Conservation (phyloP, 2,888 invertebrate genomes). For the Caenorhabditis auriculariae region DNA sequence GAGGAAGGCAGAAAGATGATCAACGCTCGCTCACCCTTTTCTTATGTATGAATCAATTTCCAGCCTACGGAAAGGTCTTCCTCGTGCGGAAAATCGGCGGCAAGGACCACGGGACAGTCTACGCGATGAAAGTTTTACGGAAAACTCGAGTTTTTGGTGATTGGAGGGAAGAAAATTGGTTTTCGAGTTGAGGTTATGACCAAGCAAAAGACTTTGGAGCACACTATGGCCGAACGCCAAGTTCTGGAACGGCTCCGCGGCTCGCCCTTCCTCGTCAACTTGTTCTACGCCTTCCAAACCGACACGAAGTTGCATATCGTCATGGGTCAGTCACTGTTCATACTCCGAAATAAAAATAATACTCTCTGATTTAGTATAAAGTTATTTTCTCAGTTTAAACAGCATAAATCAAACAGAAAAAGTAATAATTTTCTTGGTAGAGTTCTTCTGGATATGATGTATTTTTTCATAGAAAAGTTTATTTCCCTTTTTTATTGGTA, state of each 20-base stretch:
- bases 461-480: no score
- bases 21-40: not conserved
- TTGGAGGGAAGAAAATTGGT: not conserved
- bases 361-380: no score
- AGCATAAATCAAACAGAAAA: constrained; percentile 1
- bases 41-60: no score
- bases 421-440: not conserved
- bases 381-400: not conserved
- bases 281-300: constrained; percentile 97
- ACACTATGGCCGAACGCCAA: constrained; percentile 86
- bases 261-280: constrained; percentile 91
- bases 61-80: constrained; percentile 92
- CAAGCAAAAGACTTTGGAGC: constrained; percentile 93
- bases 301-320: constrained; percentile 93
- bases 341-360: no score
- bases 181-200: constrained; percentile 36
- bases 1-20: not conserved
- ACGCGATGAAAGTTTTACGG: constrained; percentile 82
- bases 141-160: constrained; percentile 35
- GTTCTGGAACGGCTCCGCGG: constrained; percentile 91
- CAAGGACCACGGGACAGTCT: constrained; percentile 81
- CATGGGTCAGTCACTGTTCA: constrained; percentile 75
- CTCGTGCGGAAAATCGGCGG: constrained; percentile 87
- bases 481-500: no score
- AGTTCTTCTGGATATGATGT: no score